Evolutionary conservation across 2,113 vertebrate genomes (phyloP), one percentile per base, ranked within the genome.

Genomic region (Melanocharis versteri): DNA sequence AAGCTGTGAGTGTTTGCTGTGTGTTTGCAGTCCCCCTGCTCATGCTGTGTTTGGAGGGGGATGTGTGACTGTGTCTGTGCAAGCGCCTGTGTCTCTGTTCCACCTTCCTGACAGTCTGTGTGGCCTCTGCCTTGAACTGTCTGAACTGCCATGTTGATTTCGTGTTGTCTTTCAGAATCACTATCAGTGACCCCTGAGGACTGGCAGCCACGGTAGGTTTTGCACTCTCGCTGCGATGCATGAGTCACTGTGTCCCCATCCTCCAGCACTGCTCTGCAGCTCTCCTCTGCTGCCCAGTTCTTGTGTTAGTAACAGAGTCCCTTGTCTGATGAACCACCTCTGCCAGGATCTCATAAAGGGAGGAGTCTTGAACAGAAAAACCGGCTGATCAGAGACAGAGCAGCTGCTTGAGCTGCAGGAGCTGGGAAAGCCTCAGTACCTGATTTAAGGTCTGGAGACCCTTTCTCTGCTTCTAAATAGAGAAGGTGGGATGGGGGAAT

Each of bases 131-230:
- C 95, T 94, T 96, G 93, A 95, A 94, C 92, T 94, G 95, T 97
- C 98, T 98, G 98, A 97, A 98, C 97, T 98, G 98, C 98, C 98
- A 97, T 98, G 98, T 98, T 99, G 97, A 99, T 99, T 98, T 98
- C 98, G 86, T 98, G 98, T 99, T 99, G 98, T 99, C 98, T 99
- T 99, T 98, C 99, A 99, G 99, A 99, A 99, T 99, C 98, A 99
- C 99, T 98, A 98, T 99, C 98, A 99, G 99, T 99, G 99, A 99
- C 98, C 99, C 99, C 94, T 99, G 99, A 99, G 98, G 99, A 99
- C 94, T 98, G 98, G 97, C 98, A 96, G 96, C 98, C 97, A 98
- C 97, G 99, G 99, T 99, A 99, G 96, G 99, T 99, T 98, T 91
- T 94, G 97, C 98, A 94, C 97, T 98, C 96, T 37, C 92, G 47